Evolutionary conservation across 2,888 invertebrate species (phyloP).

Genomic region (Drosophila demipolita): DNA sequence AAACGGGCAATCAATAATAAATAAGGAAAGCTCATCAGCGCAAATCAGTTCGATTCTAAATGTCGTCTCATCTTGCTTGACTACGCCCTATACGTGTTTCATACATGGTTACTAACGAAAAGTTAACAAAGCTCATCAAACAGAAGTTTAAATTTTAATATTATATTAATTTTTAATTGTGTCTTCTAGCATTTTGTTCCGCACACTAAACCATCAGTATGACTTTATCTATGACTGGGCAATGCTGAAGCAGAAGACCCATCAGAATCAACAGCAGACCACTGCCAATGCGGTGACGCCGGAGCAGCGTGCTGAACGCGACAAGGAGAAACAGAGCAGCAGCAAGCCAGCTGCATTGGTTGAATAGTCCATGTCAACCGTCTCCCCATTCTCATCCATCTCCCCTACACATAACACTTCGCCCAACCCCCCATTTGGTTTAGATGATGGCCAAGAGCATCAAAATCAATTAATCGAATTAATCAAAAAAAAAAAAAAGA

Average conservation of each 20-base stretch:
- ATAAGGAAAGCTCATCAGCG: no score
- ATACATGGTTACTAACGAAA: no score
- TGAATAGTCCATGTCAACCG: conserved; percentile 57
- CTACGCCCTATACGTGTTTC: no score
- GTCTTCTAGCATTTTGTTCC: conserved; percentile 98
- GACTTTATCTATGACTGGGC: conserved; percentile 99
- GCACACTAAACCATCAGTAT: conserved; percentile 99
- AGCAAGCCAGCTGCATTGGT: conserved; percentile 73
- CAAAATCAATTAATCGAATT: conserved; percentile 23
- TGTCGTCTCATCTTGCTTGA: no score
- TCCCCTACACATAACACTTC: neutral
- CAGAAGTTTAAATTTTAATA: neutral
- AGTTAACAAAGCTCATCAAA: neutral
- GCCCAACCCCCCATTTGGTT: neutral
- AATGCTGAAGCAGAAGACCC: conserved; percentile 96
- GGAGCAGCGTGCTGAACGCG: conserved; percentile 81
- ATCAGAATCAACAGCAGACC: conserved; percentile 82
- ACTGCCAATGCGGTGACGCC: conserved; percentile 72
- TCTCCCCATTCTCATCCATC: neutral
- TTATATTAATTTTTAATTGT: neutral
- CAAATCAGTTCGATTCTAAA: no score
- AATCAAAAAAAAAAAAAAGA: neutral
- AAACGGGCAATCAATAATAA: no score
- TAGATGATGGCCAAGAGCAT: neutral
- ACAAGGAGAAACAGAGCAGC: conserved; percentile 78